Percentiles rank a stretch among this genome's conserved stretches.
These are phyloP conservation scores for Haliaeetus leucogaster DNA, from an alignment of 2,113 vertebrate genomes.

Conservation along the genomic window DNA sequence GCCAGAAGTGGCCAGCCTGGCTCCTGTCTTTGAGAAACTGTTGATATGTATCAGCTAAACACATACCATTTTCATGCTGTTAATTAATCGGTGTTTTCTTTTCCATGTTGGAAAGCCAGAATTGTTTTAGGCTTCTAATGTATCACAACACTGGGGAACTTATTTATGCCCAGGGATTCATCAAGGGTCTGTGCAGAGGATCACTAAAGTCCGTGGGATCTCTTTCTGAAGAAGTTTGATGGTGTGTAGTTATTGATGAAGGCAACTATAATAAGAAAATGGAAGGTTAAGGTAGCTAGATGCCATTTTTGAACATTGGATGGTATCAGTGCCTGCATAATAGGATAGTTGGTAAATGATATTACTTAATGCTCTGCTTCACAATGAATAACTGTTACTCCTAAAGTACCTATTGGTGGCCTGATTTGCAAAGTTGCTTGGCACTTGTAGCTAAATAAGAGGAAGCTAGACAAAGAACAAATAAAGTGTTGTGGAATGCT, in stretches of 20 bases:
- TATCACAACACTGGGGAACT: background rate
- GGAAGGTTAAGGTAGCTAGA: background rate
- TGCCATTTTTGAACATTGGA: background rate
- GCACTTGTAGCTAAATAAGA: slow-evolving; percentile 15
- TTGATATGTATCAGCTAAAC: background rate
- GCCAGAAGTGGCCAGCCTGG: background rate
- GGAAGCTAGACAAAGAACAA: slow-evolving; percentile 41
- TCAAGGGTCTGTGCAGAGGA: background rate
- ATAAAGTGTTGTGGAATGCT: slow-evolving; percentile 35
- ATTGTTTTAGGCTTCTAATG: background rate
- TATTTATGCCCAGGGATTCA: background rate
- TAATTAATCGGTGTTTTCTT: background rate
- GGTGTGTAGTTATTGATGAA: background rate
- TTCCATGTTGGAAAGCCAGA: background rate
- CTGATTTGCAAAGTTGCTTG: background rate
- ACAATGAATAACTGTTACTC: background rate
- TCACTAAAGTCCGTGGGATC: background rate
- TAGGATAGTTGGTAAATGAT: background rate
- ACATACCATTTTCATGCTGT: background rate
- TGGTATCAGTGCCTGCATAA: background rate
- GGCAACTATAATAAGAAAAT: background rate
- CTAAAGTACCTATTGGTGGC: background rate
- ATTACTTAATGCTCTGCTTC: background rate
- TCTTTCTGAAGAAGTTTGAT: background rate
- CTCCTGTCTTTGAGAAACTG: background rate